These are phyloP conservation scores for Thera britannica DNA, from an alignment of 2,888 invertebrate genomes.

Conservation along the genomic window DNA sequence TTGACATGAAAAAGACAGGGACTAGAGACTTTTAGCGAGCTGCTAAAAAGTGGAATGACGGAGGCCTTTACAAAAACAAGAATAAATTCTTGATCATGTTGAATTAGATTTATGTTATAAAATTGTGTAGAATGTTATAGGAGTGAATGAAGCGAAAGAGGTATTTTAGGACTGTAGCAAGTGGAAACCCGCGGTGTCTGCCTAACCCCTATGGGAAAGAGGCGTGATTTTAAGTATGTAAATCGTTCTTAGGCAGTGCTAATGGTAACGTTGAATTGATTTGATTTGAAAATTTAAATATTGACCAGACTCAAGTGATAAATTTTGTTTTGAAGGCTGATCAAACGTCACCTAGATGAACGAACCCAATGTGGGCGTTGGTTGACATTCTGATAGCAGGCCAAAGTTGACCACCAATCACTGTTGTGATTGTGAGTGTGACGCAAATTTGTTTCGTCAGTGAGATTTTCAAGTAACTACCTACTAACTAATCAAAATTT, in stretches of 20 bases:
- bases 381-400: conserved; percentile 43
- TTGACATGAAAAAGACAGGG: too few species aligned
- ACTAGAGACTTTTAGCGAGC: too few species aligned
- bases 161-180: too few species aligned
- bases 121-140: too few species aligned
- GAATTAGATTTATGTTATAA: conserved; percentile 6
- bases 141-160: too few species aligned
- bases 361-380: conserved; percentile 49
- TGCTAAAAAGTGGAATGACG: neutral
- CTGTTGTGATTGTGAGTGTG: too few species aligned
- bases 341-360: conserved; percentile 42
- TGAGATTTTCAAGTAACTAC: too few species aligned
- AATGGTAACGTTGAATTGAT: neutral
- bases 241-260: conserved; percentile 22
- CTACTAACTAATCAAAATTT: too few species aligned
- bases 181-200: too few species aligned
- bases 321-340: conserved; percentile 45
- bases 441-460: too few species aligned
- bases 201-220: too few species aligned
- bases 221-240: too few species aligned
- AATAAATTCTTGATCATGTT: conserved; percentile 7
- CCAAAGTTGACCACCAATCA: conserved; percentile 25
- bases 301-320: conserved; percentile 39
- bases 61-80: conserved; percentile 2
- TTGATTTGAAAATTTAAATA: conserved; percentile 30